Base-by-base conservation (phyloP, 2,113 vertebrate genomes). In the Oxyruncus cristatus region DNA sequence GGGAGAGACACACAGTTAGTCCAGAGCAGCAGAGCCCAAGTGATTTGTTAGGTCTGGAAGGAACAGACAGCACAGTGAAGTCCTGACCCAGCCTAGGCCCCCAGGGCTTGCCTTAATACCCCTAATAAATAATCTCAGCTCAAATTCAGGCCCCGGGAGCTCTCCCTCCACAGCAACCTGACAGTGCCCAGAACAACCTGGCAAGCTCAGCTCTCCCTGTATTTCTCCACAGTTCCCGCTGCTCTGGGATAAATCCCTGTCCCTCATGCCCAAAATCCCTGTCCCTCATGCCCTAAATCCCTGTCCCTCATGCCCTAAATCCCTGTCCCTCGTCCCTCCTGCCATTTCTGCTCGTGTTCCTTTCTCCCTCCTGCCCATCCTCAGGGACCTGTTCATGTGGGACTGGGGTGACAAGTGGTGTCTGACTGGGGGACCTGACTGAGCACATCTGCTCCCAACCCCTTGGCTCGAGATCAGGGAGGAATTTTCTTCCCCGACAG, bases 41-140 rank as follows among this genome's bases (percentile, higher is more conserved):
- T 58, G 95, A 90, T 96, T 92, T 95, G 91, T 88, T 91, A 72
- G 71, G 44, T 68, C 82, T 92, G 92, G 56, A 88, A 89, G 78
- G 39, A 73, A 73, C 74, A 93, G 70, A 65, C 68, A 88, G 71
- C 78, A 44, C 59, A 73, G 70, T 10, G 52, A 44, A 93, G 85
- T 56, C 58, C 85, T 76, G 75, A 56, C 61, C 82, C 92, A 90
- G 88, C 82, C 82, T 79, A 82, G 86, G 50, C 50, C 50, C 8
- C 14, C 50, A 28, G 14, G 14, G 26, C 50, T 26, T 52, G 50
- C 50, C 50, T 52, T 52, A 90, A 83, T 21, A 8, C 67, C 82
- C 24, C 53, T 32, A 61, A 90, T 66, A 88, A 97, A 97, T 94
- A 80, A 94, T 30, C 90, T 56, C 78, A 94, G 80, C 85, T 92